Evolutionary conservation across 1,140 invertebrate species (phyloP).

Genomic region (Nomia melanderi): DNA sequence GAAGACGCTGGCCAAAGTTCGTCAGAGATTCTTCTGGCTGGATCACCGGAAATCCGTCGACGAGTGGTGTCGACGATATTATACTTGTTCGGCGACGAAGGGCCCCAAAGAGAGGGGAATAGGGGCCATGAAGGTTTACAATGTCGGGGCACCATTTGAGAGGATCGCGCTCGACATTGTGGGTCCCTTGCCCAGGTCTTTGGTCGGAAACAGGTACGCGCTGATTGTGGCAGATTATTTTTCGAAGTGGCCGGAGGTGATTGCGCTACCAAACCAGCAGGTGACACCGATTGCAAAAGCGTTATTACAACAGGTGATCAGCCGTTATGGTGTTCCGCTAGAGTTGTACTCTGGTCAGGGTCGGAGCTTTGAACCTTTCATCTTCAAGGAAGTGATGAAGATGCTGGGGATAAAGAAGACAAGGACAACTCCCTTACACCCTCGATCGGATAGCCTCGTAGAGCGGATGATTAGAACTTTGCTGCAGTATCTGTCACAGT

Average conservation of each 20-base stretch:
- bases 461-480: too few species aligned
- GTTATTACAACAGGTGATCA: background rate
- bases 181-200: too few species aligned
- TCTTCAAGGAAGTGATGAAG: background rate
- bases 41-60: background rate
- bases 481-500: too few species aligned
- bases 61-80: slow-evolving; percentile 4
- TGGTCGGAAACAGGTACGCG: too few species aligned
- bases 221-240: too few species aligned
- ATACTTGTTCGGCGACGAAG: background rate
- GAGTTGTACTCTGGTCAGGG: background rate
- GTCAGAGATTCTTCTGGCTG: background rate
- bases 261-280: too few species aligned
- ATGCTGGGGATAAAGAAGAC: background rate
- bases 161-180: slow-evolving; percentile 2
- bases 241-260: too few species aligned
- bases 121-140: background rate
- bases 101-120: background rate
- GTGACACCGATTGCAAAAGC: background rate
- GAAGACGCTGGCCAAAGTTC: background rate
- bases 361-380: background rate
- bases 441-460: too few species aligned
- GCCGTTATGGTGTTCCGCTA: background rate
- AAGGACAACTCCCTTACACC: too few species aligned
- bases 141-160: background rate